Conservation (phyloP, 2,113 vertebrate species). For the Aspiorhynchus laticeps region DNA sequence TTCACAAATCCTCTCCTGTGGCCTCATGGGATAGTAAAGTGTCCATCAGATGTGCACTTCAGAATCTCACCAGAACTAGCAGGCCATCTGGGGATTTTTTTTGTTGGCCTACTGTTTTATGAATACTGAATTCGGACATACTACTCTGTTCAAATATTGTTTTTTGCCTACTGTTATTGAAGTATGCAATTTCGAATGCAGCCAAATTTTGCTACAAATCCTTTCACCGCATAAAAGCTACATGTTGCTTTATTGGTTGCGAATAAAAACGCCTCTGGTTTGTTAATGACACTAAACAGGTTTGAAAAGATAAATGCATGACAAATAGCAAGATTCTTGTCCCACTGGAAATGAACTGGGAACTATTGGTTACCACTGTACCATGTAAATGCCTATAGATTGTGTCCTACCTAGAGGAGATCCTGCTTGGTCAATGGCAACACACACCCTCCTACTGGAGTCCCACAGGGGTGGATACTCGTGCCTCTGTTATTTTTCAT, state of each 20-base stretch:
- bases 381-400: neutral
- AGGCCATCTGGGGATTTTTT: neutral
- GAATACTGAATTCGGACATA: no score
- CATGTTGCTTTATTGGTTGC: neutral
- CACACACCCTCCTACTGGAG: neutral
- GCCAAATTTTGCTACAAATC: neutral
- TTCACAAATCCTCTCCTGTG: no score
- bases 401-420: neutral
- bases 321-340: neutral
- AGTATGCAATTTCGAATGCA: neutral
- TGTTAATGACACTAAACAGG: neutral
- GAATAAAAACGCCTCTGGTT: neutral
- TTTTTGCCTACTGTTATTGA: neutral
- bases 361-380: neutral
- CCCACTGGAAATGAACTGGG: neutral
- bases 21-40: no score
- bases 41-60: neutral
- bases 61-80: neutral
- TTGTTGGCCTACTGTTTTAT: neutral
- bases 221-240: neutral
- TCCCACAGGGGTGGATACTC: neutral
- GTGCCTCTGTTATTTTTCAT: neutral
- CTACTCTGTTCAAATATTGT: neutral
- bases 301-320: neutral
- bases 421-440: neutral